Conservation (phyloP, 2,888 invertebrate species). For the Agonopterix heracliana region DNA sequence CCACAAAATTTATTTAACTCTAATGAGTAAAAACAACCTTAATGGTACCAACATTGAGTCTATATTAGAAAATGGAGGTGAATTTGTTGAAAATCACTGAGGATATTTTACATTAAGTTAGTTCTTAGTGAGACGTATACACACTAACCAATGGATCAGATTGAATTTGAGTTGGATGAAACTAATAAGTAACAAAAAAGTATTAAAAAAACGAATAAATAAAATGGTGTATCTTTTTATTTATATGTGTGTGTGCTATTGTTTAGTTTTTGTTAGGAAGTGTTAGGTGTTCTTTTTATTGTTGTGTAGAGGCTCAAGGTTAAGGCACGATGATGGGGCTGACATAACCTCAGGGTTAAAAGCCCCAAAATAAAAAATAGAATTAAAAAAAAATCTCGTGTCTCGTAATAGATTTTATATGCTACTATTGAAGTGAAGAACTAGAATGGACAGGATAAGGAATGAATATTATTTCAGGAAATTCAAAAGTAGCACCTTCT, state of each 20-base stretch:
- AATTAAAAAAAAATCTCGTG: not conserved
- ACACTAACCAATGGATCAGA: not conserved
- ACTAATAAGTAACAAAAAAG: no score
- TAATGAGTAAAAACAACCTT: conserved; percentile 3
- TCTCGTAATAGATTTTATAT: not conserved
- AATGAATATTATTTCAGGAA: no score
- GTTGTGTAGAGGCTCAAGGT: no score
- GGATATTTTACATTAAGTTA: conserved; percentile 12
- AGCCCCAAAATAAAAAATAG: not conserved
- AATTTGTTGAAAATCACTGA: conserved; percentile 16
- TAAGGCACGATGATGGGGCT: no score
- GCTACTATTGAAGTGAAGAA: no score
- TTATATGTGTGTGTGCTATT: not conserved
- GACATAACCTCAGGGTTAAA: not conserved
- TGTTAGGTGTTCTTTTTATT: no score
- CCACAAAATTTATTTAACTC: conserved; percentile 7
- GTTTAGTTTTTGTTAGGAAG: no score
- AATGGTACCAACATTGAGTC: conserved; percentile 1
- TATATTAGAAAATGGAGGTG: conserved; percentile 12
- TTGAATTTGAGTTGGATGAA: not conserved
- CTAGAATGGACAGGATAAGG: no score
- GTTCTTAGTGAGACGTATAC: conserved; percentile 14
- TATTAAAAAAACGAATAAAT: not conserved
- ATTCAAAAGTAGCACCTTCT: no score
- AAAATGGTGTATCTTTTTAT: not conserved